Base-by-base conservation (phyloP, 35 echinoderm and acorn worm genomes). In the Eucidaris tribuloides region DNA sequence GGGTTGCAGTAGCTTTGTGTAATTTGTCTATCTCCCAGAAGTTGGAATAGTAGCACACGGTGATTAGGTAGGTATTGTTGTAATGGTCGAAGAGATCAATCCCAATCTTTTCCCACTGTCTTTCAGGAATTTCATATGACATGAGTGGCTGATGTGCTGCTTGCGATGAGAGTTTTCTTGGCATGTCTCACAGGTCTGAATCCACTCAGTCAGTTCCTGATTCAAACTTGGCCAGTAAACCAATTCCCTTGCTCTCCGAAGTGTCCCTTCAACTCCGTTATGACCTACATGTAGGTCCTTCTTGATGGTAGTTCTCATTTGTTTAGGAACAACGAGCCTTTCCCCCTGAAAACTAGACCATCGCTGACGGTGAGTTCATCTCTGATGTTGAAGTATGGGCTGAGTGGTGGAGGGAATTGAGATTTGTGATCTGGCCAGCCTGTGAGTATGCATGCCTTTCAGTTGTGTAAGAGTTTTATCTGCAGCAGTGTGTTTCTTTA, bases 321-420 rank as follows among this genome's bases (percentile, higher is more conserved):
- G 42, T 70, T 52, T 65, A 4, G 84, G 85, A 3, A 88, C 38
- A 22, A 81, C 77, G 3, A 88, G n/a, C 14, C 85, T 4, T 44
- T 81, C n/a, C 14, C 50, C 85, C 58, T 56, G 42, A 88, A 88
- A 3, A 88, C 28, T 63, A 88, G 32, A n/a, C 76, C 76, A 78
- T 88, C 77, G 15, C 77, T 15, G 14, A 88, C 56, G 18, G 29
- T 20, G 4, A 86, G 63, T 62, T 86, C 54, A 23, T 79, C 84
- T n/a, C 84, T 56, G 5, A 79, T 3, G 20, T 5, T 36, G 40
- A 59, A 86, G 43, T 79, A 86, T 54, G 72, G 72, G 45, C 3
- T 59, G 6, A 86, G 11, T n/a, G 28, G 33, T 9, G n/a, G 19
- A 33, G 49, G 54, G 19, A 86, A 14, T 29, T 57, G 15, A 11